A percentile compares a stretch with the other conserved stretches of the same genome.
Conservation (phyloP, 2,797 vertebrate species). For the Carcharodon carcharias region DNA sequence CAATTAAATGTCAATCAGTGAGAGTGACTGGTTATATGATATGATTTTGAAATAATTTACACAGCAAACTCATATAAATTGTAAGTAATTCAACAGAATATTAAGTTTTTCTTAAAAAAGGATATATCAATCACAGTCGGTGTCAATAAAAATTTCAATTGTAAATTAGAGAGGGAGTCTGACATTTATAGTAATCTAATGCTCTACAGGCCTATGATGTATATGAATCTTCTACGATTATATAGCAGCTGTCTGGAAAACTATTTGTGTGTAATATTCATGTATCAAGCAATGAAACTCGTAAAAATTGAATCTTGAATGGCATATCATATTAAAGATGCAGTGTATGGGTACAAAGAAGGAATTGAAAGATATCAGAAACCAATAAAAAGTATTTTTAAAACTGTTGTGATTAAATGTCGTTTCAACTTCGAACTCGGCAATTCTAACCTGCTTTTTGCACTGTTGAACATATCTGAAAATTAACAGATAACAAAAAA, state of each 20-base stretch:
- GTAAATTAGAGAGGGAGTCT: background rate
- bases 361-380: background rate
- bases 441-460: background rate
- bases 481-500: background rate
- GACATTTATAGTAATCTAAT: background rate
- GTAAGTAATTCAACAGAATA: background rate
- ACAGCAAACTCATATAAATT: constrained; percentile 46
- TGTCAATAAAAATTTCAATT: background rate
- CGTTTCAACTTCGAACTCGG: background rate
- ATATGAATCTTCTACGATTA: no score
- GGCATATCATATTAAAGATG: constrained; percentile 9
- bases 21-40: constrained; percentile 50
- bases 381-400: background rate
- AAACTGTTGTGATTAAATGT: background rate
- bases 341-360: background rate
- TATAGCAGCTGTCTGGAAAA: background rate
- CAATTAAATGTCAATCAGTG: constrained; percentile 54
- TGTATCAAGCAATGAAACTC: background rate
- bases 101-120: background rate
- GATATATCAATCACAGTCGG: background rate
- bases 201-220: background rate
- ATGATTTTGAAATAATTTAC: constrained; percentile 46
- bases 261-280: background rate
- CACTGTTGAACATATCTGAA: background rate
- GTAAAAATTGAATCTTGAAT: background rate